phyloP scores from a whole-genome alignment of 2,888 invertebrate species.

The Entomobrya multifasciata region DNA sequence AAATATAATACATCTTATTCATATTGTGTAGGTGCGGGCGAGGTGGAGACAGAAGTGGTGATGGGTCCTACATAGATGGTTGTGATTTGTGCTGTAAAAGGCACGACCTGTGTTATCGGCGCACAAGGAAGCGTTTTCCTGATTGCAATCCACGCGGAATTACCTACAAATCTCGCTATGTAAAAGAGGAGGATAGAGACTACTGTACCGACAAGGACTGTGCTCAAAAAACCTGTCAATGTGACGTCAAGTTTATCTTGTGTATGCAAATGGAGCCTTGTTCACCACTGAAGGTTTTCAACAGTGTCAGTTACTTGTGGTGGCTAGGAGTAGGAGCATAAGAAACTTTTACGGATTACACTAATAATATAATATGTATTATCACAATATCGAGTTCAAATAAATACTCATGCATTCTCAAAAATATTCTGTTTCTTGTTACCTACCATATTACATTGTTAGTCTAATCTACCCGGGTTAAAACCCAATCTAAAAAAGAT shows the following conservation, averaged over 20 bases:
- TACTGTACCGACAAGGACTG: constrained; percentile 18
- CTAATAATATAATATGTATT: no score
- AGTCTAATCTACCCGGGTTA: no score
- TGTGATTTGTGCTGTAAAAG: constrained; percentile 73
- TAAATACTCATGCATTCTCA: no score
- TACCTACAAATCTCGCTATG: constrained; percentile 41
- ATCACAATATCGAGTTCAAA: no score
- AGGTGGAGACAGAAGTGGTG: constrained; percentile 65
- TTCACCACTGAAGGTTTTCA: constrained; percentile 59
- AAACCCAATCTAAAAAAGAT: no score
- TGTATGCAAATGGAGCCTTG: constrained; percentile 70
- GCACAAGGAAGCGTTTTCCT: constrained; percentile 26
- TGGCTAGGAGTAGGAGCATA: constrained; percentile 47
- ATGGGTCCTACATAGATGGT: constrained; percentile 67
- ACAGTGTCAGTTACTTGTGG: constrained; percentile 60
- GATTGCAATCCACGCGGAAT: constrained; percentile 53
- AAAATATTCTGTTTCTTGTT: no score
- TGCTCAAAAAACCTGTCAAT: constrained; percentile 33
- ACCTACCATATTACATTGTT: no score
- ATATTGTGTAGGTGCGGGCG: constrained; percentile 56
- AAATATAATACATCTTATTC: neutral
- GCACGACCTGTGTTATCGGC: constrained; percentile 68
- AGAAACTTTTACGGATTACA: neutral
- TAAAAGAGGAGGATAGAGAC: neutral
- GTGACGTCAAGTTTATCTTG: constrained; percentile 62